Percentiles rank a stretch among this genome's conserved stretches.
Conservation (phyloP, 2,797 vertebrate genomes). For the Poliocrania exsul region DNA sequence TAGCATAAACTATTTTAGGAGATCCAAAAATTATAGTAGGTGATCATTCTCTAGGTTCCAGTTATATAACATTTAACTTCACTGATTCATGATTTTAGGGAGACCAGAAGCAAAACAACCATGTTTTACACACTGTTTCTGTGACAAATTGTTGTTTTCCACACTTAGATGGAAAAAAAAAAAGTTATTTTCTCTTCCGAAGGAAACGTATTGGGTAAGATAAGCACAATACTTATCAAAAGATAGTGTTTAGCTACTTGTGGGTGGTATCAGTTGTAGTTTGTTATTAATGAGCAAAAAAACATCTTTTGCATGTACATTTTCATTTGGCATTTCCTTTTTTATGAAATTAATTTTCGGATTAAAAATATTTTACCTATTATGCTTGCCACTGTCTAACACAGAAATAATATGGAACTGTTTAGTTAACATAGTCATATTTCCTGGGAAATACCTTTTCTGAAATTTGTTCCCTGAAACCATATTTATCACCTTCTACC, state of each 20-base stretch:
- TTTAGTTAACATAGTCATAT: neutral
- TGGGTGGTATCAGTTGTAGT: neutral
- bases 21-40: neutral
- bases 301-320: neutral
- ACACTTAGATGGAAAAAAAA: no score
- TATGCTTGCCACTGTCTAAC: neutral
- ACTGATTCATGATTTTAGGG: neutral
- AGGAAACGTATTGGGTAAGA: neutral
- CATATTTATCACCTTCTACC: neutral
- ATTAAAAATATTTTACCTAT: neutral
- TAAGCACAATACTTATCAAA: neutral
- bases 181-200: neutral
- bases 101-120: neutral
- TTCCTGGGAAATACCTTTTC: neutral
- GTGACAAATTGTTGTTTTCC: neutral
- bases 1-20: neutral
- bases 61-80: neutral
- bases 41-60: neutral
- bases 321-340: neutral
- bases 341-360: neutral
- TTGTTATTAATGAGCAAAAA: neutral
- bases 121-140: neutral
- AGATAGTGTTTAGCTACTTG: neutral
- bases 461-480: neutral
- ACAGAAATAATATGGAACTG: neutral